Percentiles rank a stretch among this genome's conserved stretches.
phyloP scores from a whole-genome alignment of 2,888 invertebrate genomes.

The Junonia oenone region DNA sequence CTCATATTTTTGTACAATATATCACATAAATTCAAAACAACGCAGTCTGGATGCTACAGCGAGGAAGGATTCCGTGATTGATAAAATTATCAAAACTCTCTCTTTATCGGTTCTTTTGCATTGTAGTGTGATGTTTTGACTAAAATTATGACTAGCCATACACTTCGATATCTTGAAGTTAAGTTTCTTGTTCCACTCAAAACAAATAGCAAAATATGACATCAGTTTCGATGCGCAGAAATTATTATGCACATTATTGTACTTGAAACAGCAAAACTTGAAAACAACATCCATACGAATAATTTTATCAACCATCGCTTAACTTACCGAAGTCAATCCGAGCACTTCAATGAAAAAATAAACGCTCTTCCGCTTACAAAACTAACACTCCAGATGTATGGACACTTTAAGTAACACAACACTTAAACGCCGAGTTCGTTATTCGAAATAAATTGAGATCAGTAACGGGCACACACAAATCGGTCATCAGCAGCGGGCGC shows the following conservation, averaged over 20 bases:
- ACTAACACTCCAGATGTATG: conserved; percentile 60
- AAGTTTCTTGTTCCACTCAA: neutral
- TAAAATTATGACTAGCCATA: neutral
- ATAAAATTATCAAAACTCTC: conserved; percentile 36
- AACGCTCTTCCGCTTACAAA: conserved; percentile 49
- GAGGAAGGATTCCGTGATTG: conserved; percentile 35
- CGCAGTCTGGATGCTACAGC: conserved; percentile 36
- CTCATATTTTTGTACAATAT: conserved; percentile 71
- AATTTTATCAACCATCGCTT: conserved; percentile 30
- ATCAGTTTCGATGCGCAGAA: neutral
- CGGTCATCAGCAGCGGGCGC: too few species aligned
- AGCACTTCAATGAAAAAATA: conserved; percentile 59
- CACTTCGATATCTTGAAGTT: neutral
- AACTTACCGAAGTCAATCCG: conserved; percentile 36
- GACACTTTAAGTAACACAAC: conserved; percentile 49
- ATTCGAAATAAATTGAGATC: conserved; percentile 61
- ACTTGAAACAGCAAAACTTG: neutral
- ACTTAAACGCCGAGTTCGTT: conserved; percentile 34
- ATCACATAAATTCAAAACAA: conserved; percentile 67
- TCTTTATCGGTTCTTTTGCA: neutral
- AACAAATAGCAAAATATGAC: too few species aligned
- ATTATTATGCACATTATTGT: neutral
- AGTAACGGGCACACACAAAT: conserved; percentile 65
- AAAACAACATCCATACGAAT: neutral
- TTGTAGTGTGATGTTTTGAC: neutral